A percentile compares a stretch with the other conserved stretches of the same genome.
Conservation (phyloP, 2,888 invertebrate species). For the Stenolophus ochropezus region DNA sequence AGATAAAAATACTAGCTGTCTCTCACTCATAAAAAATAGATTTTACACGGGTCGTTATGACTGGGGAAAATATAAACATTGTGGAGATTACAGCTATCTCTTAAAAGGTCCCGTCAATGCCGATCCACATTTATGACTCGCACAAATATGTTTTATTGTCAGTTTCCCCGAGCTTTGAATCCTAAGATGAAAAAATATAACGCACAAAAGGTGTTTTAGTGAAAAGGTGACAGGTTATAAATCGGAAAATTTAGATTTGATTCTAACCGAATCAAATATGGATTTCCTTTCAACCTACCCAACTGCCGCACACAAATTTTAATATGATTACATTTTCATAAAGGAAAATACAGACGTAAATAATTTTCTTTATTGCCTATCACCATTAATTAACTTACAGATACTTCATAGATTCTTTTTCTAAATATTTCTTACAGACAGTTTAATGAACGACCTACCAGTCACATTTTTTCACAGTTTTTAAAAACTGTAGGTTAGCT, state of each 20-base stretch:
- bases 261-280: background rate
- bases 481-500: too few species aligned
- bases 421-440: too few species aligned
- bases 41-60: background rate
- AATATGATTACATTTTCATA: background rate
- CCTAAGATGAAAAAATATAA: background rate
- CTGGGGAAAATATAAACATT: background rate
- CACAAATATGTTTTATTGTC: background rate
- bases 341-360: too few species aligned
- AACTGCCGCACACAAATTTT: background rate
- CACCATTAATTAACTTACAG: too few species aligned
- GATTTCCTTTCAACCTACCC: background rate
- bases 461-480: too few species aligned
- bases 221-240: background rate
- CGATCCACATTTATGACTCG: background rate
- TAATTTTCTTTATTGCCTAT: too few species aligned
- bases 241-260: background rate
- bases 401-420: too few species aligned
- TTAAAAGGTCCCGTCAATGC: background rate
- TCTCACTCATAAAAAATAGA: slow-evolving; percentile 4
- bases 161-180: background rate
- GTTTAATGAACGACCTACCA: too few species aligned
- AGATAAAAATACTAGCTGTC: background rate
- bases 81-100: background rate
- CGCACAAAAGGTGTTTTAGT: background rate